Base-by-base conservation (phyloP, 2,113 vertebrate species). In the Lepisosteus osseus region DNA sequence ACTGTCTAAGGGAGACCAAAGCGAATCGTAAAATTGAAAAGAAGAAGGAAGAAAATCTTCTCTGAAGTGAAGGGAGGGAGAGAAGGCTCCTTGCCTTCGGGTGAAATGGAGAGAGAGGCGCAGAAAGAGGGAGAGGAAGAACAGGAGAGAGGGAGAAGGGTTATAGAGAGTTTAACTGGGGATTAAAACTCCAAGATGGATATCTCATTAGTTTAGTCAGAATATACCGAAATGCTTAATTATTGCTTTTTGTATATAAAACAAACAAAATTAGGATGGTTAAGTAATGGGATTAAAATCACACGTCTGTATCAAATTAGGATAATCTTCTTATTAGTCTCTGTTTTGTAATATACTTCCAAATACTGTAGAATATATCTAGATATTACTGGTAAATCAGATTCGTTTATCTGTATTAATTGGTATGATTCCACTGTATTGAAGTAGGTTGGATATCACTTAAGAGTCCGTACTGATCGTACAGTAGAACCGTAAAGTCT, bases 81-180 rank as follows among this genome's bases (percentile, higher is more conserved):
- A 72, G 82, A 62, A 82, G 68, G 79, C 73, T 76, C 73, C 79
- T 72, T 68, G 89, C 89, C 91, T 63, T 74, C 45, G 87, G 90
- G 86, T 75, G 65, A 56, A 44, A 65, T 8, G 76, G 72, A 56
- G 56, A 65, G 29, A 57, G 14, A 29, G 80, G 76, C 75, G n/a
- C 81, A 67, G 72, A 68, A 72, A 75, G 63, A 54, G 29, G 66
- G 72, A 79, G 67, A 66, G 43, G 45, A 68, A 55, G 72, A 64
- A 69, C 3, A 63, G 68, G 65, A 61, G 65, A 55, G 44, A 7
- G 69, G 13, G 42, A 76, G 63, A 77, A 80, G 77, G 90, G 90
- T 91, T 80, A 90, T 72, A 14, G 71, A 79, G 81, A 92, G 90
- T 91, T 92, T 89, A 92, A 84, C 87, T 82, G 75, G 85, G 87